Evolutionary conservation across 2,797 vertebrate genomes (phyloP), one percentile per base, ranked within the genome.

Genomic region (Urocyon cinereoargenteus): DNA sequence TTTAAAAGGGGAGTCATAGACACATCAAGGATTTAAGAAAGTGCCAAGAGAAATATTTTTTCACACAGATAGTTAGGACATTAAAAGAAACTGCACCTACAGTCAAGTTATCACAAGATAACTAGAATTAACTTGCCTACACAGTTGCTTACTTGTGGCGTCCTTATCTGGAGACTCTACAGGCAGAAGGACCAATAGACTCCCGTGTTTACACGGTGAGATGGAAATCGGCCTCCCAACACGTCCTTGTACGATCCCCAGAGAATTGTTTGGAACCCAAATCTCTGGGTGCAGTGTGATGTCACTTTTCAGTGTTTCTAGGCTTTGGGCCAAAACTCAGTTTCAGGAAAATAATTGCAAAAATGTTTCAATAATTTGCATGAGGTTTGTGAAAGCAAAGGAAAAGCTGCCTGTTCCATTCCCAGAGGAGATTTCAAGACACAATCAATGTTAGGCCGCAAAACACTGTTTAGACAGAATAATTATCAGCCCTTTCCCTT

Each of bases 361-460:
- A 98, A 98, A 98, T 98, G 97, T 98, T 98, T 97, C 96, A 98
- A 98, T 98, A 98, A 97, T 98, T 98, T 97, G 98, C 96, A 95
- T 94, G 95, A 97, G 95, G 94, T 97, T 97, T 95, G 75, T 96
- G 97, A 98, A 97, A 97, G 97, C 96, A 93, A 96, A 95, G 84
- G 84, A 89, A 91, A 95, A 85, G 75, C 97, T 93, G 96, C 91
- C 89, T 97, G 96, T 86, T 95, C 92, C 90, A 75, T 90, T 97
- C 97, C 97, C 97, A 90, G 84, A 97, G 97, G 97, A 97, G 97
- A 97, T 91, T 97, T 97, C 96, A 96, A 97, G 97, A 97, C 96
- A 96, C 95, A 97, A 95, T 97, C 97, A 92, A 97, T 97, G 97
- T 96, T 91, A 97, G 96, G 90, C 97, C 90, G 1, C 97, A 97